Conservation (phyloP, 2,797 vertebrate species). For the Paramormyrops hopkinsi region DNA sequence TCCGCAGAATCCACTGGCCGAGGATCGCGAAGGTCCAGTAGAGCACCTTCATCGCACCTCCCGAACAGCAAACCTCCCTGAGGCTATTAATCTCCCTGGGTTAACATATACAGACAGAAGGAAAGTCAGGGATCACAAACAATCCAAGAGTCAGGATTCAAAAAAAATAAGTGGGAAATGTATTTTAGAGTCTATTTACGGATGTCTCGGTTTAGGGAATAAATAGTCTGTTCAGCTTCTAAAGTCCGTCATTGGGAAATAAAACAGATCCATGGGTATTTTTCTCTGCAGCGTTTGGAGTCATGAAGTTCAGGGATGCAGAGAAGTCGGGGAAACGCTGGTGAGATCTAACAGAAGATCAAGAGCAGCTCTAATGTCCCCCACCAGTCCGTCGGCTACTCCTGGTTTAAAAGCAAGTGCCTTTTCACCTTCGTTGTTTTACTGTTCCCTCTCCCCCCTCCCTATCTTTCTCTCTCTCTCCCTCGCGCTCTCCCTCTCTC, state of each 20-base stretch:
- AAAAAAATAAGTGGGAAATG: conserved; percentile 38
- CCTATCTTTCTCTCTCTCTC: conserved; percentile 25
- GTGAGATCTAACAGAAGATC: conserved; percentile 25
- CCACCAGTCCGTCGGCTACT: conserved; percentile 36
- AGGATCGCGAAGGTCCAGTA: conserved; percentile 64
- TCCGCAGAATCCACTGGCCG: conserved; percentile 66
- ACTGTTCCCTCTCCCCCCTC: not conserved
- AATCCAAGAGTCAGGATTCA: conserved; percentile 42
- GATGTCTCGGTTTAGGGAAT: conserved; percentile 42
- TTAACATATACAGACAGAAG: conserved; percentile 56
- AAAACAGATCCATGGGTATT: conserved; percentile 56
- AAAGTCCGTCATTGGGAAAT: conserved; percentile 43
- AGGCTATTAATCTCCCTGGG: conserved; percentile 58
- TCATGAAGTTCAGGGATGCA: conserved; percentile 36
- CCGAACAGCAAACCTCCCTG: conserved; percentile 54
- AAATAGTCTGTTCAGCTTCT: conserved; percentile 46
- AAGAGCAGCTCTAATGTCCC: conserved; percentile 42
- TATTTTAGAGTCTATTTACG: conserved; percentile 35
- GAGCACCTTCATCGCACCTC: conserved; percentile 70
- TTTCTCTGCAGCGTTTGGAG: conserved; percentile 46
- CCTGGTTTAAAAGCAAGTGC: conserved; percentile 49
- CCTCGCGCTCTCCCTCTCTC: not conserved
- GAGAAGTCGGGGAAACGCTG: conserved; percentile 25
- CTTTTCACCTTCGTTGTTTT: conserved; percentile 23
- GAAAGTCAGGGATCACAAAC: conserved; percentile 41